Evolutionary conservation across 2,888 invertebrate genomes (phyloP).

Genomic region (Coenonympha arcania): DNA sequence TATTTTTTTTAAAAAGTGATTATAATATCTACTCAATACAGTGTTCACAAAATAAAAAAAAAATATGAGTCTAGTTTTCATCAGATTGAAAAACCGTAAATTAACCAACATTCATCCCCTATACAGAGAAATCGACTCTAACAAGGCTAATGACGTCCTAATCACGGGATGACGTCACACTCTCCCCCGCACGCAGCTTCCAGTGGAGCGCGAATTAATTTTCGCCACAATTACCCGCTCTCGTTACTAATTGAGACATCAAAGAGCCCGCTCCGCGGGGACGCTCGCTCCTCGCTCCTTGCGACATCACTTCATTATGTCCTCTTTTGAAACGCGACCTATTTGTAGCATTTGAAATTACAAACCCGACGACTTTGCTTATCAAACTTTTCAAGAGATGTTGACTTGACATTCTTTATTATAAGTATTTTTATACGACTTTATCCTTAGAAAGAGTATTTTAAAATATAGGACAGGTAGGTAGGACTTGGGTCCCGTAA

Average conservation of each 20-base stretch:
- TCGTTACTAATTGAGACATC: slow-evolving; percentile 72
- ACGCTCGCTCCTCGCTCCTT: slow-evolving; percentile 37
- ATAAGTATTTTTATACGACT: not conserved
- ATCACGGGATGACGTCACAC: slow-evolving; percentile 26
- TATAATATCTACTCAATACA: too few relatives aligned
- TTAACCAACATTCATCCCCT: not conserved
- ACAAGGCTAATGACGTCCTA: not conserved
- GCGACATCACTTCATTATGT: slow-evolving; percentile 38
- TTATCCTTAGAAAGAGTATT: too few relatives aligned
- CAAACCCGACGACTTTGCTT: slow-evolving; percentile 4
- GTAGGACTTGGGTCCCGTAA: too few relatives aligned
- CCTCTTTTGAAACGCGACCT: slow-evolving; percentile 30
- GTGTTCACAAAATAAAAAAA: too few relatives aligned
- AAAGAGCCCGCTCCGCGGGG: slow-evolving; percentile 49
- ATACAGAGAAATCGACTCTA: not conserved
- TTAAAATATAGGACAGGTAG: too few relatives aligned
- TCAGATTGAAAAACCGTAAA: too few relatives aligned
- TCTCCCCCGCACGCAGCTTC: slow-evolving; percentile 31
- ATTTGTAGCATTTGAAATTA: slow-evolving; percentile 20
- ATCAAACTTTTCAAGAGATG: not conserved
- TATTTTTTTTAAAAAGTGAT: too few relatives aligned
- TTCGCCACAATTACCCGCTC: slow-evolving; percentile 69
- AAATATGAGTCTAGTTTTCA: too few relatives aligned
- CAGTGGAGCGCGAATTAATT: slow-evolving; percentile 57
- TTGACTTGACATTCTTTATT: not conserved